Evolutionary conservation across 2,888 invertebrate genomes (phyloP).

Genomic region (Platypus cylindrus): DNA sequence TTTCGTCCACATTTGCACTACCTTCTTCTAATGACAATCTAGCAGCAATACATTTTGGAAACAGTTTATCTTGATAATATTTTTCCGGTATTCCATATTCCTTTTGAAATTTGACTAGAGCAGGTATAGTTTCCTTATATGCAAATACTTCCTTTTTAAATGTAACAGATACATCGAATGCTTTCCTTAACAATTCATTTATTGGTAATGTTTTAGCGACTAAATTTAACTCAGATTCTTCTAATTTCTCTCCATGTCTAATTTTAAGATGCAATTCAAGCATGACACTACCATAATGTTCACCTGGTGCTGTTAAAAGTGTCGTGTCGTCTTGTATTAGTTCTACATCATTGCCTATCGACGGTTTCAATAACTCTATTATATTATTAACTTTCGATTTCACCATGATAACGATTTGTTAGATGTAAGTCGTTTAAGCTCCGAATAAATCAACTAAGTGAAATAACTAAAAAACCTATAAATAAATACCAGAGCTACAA

Average conservation of each 20-base stretch:
- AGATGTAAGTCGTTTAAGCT: too few relatives aligned
- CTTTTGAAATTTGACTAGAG: constrained; percentile 37
- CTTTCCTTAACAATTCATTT: constrained; percentile 38
- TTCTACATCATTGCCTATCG: constrained; percentile 25
- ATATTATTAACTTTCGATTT: constrained; percentile 28
- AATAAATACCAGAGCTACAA: too few relatives aligned
- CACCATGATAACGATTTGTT: too few relatives aligned
- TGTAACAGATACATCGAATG: constrained; percentile 44
- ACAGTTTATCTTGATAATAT: constrained; percentile 32
- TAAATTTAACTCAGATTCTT: constrained; percentile 33
- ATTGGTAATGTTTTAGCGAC: constrained; percentile 46
- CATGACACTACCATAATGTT: constrained; percentile 51
- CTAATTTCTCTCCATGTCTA: constrained; percentile 19
- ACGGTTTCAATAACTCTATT: constrained; percentile 22
- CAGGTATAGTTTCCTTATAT: constrained; percentile 39
- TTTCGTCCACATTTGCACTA: constrained; percentile 40
- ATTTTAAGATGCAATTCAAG: constrained; percentile 33
- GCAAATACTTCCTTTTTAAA: constrained; percentile 45
- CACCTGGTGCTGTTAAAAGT: constrained; percentile 39
- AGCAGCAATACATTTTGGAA: constrained; percentile 43
- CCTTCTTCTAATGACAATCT: constrained; percentile 34
- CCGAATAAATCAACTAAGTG: too few relatives aligned
- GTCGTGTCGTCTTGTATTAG: constrained; percentile 32
- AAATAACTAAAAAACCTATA: too few relatives aligned
- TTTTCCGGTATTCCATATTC: constrained; percentile 35